phyloP scores from a whole-genome alignment of 2,888 invertebrate genomes.

The Diarsia dahlii region DNA sequence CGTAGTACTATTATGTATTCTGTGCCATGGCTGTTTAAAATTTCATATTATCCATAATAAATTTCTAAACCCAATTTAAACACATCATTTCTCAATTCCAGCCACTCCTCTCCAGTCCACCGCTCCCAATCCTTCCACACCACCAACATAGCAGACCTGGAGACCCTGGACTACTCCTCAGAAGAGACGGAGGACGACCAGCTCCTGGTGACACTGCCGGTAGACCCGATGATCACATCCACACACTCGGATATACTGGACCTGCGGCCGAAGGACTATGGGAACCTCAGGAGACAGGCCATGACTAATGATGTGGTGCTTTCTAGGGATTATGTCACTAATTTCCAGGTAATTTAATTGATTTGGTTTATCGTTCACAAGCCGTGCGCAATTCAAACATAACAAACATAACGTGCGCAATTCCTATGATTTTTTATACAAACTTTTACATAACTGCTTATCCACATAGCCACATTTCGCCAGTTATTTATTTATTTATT shows the following conservation, averaged over 20 bases:
- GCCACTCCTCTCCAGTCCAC: constrained; percentile 89
- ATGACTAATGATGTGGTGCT: constrained; percentile 81
- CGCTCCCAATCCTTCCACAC: constrained; percentile 89
- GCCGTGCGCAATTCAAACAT: no score
- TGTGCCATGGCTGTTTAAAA: no score
- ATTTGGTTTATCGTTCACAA: not conserved
- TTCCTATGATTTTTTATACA: no score
- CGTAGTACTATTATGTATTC: no score
- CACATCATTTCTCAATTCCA: constrained; percentile 65
- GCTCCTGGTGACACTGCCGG: constrained; percentile 74
- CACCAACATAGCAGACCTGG: constrained; percentile 83
- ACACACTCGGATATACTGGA: constrained; percentile 86
- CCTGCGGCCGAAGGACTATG: constrained; percentile 74
- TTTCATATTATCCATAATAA: no score
- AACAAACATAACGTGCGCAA: no score
- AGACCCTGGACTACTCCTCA: constrained; percentile 84
- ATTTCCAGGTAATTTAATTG: constrained; percentile 77
- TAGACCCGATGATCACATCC: constrained; percentile 85
- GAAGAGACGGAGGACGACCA: constrained; percentile 84
- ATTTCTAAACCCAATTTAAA: not conserved
- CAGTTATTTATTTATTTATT: no score
- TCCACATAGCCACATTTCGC: no score
- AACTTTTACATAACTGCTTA: no score
- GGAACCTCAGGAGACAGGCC: constrained; percentile 74
- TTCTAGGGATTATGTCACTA: constrained; percentile 80